These are phyloP conservation scores for Phalacrocorax brasilianus DNA, from an alignment of 2,113 vertebrate species.

Conservation along the genomic window DNA sequence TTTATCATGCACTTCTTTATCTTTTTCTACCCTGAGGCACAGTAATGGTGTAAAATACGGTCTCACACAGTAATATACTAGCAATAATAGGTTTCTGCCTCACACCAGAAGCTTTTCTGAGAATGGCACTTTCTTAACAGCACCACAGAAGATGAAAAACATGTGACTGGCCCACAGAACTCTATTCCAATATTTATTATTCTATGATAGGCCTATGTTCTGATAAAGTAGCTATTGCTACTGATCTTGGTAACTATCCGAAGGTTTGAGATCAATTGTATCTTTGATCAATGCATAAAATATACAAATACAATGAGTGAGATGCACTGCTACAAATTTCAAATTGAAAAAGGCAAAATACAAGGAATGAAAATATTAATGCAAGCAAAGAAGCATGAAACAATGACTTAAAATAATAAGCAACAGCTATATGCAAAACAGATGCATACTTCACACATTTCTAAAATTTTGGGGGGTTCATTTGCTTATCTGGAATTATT, in stretches of 20 bases:
- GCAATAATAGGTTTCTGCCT: neutral
- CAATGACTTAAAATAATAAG: neutral
- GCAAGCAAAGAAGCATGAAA: neutral
- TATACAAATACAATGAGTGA: neutral
- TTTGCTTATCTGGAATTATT: neutral
- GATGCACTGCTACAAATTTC: neutral
- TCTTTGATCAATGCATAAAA: neutral
- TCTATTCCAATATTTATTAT: neutral
- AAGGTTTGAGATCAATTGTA: neutral
- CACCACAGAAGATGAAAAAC: neutral
- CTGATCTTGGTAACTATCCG: neutral
- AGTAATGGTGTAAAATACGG: neutral
- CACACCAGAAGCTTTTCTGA: conserved; percentile 11
- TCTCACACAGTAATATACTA: conserved; percentile 8
- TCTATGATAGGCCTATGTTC: neutral
- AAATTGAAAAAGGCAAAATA: neutral
- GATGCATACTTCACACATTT: neutral
- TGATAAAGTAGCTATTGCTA: neutral
- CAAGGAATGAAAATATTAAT: neutral
- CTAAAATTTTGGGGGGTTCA: neutral
- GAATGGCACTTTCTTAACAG: neutral
- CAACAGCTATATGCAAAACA: neutral
- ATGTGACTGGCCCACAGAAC: neutral
- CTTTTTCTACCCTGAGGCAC: neutral
- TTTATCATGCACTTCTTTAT: neutral